These are phyloP conservation scores for Cinclus mexicanus DNA, from an alignment of 2,113 vertebrate genomes.

Conservation along the genomic window DNA sequence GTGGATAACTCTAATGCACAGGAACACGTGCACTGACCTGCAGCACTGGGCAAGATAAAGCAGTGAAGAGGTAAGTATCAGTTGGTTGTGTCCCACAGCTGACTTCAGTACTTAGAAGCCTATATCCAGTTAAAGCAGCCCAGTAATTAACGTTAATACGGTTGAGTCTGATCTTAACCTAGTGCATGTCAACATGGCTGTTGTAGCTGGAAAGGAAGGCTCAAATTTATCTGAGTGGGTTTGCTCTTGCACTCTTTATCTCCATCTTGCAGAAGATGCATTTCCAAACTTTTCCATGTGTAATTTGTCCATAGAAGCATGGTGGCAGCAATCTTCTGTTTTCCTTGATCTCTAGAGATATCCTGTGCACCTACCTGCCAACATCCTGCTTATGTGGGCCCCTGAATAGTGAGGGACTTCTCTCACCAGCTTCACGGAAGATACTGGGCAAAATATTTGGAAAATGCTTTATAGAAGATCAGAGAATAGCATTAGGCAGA, in stretches of 20 bases:
- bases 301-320: not conserved
- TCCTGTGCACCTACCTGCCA: not conserved
- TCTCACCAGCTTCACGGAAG: not conserved
- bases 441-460: not conserved
- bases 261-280: not conserved
- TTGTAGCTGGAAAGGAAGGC: not conserved
- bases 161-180: not conserved
- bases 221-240: not conserved
- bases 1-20: not conserved
- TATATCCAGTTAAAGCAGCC: constrained; percentile 11
- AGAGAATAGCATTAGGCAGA: not conserved
- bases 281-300: not conserved
- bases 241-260: not conserved
- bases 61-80: not conserved
- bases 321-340: not conserved
- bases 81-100: not conserved
- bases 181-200: not conserved
- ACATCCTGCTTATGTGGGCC: not conserved
- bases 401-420: not conserved
- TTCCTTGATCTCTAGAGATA: not conserved
- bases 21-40: not conserved
- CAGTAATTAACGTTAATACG: not conserved
- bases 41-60: not conserved
- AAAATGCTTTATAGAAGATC: not conserved
- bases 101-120: not conserved